A percentile compares a stretch with the other conserved stretches of the same genome.
Evolutionary conservation across 2,888 invertebrate species (phyloP).

Genomic region (Podabrus alpinus): DNA sequence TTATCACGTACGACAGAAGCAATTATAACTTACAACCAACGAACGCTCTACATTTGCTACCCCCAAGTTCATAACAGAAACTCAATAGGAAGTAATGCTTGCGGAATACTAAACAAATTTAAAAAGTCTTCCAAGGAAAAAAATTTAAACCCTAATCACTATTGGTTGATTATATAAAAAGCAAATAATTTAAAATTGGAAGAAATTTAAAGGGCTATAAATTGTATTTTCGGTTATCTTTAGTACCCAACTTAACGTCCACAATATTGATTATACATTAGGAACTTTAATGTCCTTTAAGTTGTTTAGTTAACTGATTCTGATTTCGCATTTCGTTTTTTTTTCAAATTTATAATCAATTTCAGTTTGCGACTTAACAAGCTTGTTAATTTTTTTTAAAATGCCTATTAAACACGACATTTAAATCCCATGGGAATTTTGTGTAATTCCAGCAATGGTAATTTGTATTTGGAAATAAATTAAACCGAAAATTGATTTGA

Average conservation of each 20-base stretch:
- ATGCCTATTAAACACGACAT: neutral
- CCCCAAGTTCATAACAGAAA: constrained; percentile 19
- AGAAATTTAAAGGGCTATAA: constrained; percentile 14
- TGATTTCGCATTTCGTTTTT: neutral
- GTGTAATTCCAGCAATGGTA: constrained; percentile 2
- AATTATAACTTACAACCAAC: constrained; percentile 37
- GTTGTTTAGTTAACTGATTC: constrained; percentile 1
- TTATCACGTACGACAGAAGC: constrained; percentile 38
- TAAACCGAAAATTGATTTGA: constrained; percentile 17
- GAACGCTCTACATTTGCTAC: constrained; percentile 24
- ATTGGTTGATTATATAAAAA: neutral
- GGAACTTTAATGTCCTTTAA: constrained; percentile 1
- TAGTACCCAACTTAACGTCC: neutral
- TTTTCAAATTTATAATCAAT: neutral
- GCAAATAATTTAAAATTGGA: constrained; percentile 9
- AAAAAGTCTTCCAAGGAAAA: neutral
- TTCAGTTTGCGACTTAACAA: neutral
- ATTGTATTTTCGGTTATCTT: constrained; percentile 3
- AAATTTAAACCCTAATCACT: neutral
- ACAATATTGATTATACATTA: constrained; percentile 1
- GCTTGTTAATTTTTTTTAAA: neutral
- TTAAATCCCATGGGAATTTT: neutral
- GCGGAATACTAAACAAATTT: constrained; percentile 19
- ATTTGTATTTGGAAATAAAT: constrained; percentile 18
- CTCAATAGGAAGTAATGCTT: constrained; percentile 24